Percentiles rank a stretch among this genome's conserved stretches.
phyloP scores from a whole-genome alignment of 2,113 vertebrate genomes.

The Chaetodon auriga region DNA sequence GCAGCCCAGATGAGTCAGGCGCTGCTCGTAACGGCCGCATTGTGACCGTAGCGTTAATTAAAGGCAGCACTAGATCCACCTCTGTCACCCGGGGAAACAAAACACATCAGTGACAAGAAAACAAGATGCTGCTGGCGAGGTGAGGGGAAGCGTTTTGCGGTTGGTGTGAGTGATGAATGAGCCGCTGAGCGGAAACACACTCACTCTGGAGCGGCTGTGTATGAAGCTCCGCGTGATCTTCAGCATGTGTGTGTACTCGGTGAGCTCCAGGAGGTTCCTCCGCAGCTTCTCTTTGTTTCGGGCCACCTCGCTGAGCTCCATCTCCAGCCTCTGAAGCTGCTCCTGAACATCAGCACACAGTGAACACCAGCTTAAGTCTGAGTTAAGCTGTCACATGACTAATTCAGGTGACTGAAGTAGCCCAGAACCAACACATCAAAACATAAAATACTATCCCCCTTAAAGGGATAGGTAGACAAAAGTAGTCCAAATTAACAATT shows the following conservation, averaged over 20 bases:
- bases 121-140: conserved; percentile 19
- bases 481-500: no score
- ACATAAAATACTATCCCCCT: neutral
- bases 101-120: conserved; percentile 42
- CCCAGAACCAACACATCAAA: neutral
- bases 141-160: neutral
- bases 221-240: conserved; percentile 90
- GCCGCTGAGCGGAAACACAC: conserved; percentile 17
- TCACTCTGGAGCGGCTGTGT: conserved; percentile 90
- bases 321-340: conserved; percentile 95
- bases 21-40: conserved; percentile 28
- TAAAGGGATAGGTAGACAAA: no score
- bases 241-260: conserved; percentile 94
- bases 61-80: conserved; percentile 21
- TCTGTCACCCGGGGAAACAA: conserved; percentile 35
- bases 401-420: neutral
- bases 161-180: neutral
- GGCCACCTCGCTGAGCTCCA: conserved; percentile 94
- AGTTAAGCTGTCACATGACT: neutral
- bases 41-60: conserved; percentile 54
- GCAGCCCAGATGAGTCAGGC: conserved; percentile 46
- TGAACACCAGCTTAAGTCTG: neutral
- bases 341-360: conserved; percentile 83
- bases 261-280: conserved; percentile 94
- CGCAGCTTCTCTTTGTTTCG: conserved; percentile 96